Conservation (phyloP, 2,113 vertebrate genomes). For the Chitala chitala region DNA sequence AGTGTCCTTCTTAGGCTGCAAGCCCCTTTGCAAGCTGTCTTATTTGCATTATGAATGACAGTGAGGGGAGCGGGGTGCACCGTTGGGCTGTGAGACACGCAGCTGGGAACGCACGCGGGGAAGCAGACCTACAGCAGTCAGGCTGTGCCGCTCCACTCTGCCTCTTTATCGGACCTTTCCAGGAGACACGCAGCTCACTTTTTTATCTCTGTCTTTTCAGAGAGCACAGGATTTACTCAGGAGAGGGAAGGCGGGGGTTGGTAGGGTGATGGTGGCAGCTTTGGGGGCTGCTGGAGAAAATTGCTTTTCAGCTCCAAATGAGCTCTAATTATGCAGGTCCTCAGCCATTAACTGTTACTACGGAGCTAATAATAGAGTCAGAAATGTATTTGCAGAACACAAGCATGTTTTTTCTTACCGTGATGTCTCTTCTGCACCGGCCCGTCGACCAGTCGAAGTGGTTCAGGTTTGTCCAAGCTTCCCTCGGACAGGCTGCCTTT, state of each 20-base stretch:
- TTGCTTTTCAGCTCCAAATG: conserved; percentile 62
- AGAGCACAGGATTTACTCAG: conserved; percentile 64
- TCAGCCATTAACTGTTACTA: conserved; percentile 58
- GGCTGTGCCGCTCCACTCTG: background rate
- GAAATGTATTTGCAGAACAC: conserved; percentile 53
- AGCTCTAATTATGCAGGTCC: conserved; percentile 63
- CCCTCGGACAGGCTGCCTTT: no score
- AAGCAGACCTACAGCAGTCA: conserved; percentile 90
- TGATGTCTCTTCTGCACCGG: background rate
- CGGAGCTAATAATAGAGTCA: conserved; percentile 38
- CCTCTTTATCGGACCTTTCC: conserved; percentile 48
- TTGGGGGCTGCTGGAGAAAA: conserved; percentile 37
- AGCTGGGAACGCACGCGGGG: conserved; percentile 82
- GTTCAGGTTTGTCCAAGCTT: no score
- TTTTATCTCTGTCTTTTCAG: conserved; percentile 39
- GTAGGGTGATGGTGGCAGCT: conserved; percentile 27
- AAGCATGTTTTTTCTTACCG: conserved; percentile 31
- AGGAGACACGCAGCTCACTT: conserved; percentile 54
- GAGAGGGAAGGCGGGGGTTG: conserved; percentile 60
- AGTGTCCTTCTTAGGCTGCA: conserved; percentile 58
- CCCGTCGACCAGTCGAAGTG: background rate
- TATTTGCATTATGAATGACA: conserved; percentile 83
- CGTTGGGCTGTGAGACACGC: conserved; percentile 80
- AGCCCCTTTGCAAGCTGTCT: conserved; percentile 78
- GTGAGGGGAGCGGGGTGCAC: conserved; percentile 81